Evolutionary conservation across 2,113 vertebrate species (phyloP).

Genomic region (Rhea pennata): DNA sequence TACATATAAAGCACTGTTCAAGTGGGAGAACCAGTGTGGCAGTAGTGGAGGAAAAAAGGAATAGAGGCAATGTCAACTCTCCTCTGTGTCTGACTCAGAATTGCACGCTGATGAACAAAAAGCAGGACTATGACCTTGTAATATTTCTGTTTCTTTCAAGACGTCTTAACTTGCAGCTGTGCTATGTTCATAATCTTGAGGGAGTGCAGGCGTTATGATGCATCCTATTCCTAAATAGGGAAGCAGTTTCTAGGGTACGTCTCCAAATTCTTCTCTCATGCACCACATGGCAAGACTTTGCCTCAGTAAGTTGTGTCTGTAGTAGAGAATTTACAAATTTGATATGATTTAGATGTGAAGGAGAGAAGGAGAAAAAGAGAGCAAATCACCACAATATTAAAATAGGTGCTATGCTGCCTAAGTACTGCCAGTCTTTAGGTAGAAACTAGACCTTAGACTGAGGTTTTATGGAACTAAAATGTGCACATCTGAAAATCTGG

Average conservation of each 20-base stretch:
- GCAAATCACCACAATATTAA: neutral
- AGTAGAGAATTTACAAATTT: neutral
- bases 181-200: neutral
- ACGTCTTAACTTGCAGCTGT: neutral
- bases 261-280: neutral
- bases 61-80: neutral
- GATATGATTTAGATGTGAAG: neutral
- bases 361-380: neutral
- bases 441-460: neutral
- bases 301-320: neutral
- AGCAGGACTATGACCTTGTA: neutral
- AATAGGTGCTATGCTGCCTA: neutral
- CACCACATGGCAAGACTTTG: neutral
- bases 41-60: accelerated
- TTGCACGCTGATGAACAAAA: neutral
- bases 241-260: neutral
- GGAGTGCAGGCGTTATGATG: neutral
- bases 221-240: neutral
- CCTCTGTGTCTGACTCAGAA: neutral
- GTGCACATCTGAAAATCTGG: neutral
- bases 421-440: neutral
- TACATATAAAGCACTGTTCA: neutral
- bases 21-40: neutral
- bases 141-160: neutral
- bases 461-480: neutral